A percentile compares a stretch with the other conserved stretches of the same genome.
Conservation (phyloP, 1,140 invertebrate genomes). For the Drosophila bocqueti region DNA sequence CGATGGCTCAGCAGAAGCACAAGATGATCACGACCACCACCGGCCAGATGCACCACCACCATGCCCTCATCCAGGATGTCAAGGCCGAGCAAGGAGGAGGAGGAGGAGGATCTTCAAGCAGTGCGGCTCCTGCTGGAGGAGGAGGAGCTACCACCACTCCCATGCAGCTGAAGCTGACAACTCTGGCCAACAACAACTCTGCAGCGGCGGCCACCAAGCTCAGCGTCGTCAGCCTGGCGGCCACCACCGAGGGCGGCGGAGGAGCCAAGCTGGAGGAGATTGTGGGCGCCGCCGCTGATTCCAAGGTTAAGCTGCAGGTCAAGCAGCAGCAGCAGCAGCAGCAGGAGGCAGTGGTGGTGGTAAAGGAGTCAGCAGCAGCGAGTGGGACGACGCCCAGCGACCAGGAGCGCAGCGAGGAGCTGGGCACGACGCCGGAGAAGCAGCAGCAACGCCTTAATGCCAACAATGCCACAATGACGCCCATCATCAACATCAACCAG, state of each 20-base stretch:
- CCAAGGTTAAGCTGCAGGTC: conserved; percentile 31
- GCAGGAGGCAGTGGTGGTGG: neutral
- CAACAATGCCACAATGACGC: conserved; percentile 17
- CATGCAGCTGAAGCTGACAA: conserved; percentile 1
- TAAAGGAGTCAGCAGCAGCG: conserved; percentile 3
- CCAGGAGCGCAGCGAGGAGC: conserved; percentile 21
- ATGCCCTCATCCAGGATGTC: conserved; percentile 38
- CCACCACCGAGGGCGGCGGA: conserved; percentile 6
- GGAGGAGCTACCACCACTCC: neutral
- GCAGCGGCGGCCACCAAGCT: conserved; percentile 25
- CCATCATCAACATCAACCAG: conserved; percentile 17
- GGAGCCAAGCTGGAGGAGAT: conserved; percentile 35
- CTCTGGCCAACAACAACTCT: conserved; percentile 16
- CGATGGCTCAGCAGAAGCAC: conserved; percentile 66
- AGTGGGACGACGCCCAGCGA: conserved; percentile 22
- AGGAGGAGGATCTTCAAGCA: neutral
- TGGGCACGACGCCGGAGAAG: conserved; percentile 23
- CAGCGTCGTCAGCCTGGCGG: conserved; percentile 28
- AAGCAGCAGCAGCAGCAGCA: conserved; percentile 50
- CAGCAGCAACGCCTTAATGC: conserved; percentile 14
- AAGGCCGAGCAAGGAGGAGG: neutral
- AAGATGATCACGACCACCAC: conserved; percentile 67
- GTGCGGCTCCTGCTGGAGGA: neutral
- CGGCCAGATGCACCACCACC: conserved; percentile 46
- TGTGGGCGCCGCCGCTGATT: conserved; percentile 25